These are phyloP conservation scores for Labia minor DNA, from an alignment of 2,888 invertebrate genomes.

Conservation along the genomic window DNA sequence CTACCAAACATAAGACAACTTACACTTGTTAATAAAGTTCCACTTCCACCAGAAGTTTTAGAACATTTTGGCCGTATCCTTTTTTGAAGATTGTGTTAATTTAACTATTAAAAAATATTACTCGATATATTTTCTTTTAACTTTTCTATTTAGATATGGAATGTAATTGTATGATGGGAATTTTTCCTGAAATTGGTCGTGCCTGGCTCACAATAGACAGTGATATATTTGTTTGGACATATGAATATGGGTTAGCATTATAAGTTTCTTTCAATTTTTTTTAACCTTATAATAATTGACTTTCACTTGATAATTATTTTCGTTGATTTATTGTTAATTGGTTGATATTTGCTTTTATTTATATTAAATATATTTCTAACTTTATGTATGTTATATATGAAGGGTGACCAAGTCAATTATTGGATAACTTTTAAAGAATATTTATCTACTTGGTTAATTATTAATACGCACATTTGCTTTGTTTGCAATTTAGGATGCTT, in stretches of 20 bases:
- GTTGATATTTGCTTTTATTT: too few relatives aligned
- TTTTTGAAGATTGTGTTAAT: slow-evolving; percentile 32
- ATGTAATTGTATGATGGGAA: slow-evolving; percentile 91
- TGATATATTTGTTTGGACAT: slow-evolving; percentile 96
- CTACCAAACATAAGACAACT: slow-evolving; percentile 64
- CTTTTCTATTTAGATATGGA: slow-evolving; percentile 67
- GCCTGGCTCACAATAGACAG: slow-evolving; percentile 98
- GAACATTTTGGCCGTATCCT: slow-evolving; percentile 93
- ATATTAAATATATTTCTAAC: too few relatives aligned
- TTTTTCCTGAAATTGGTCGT: slow-evolving; percentile 90
- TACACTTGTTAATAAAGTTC: slow-evolving; percentile 69
- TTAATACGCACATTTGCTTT: too few relatives aligned
- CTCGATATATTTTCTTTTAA: slow-evolving; percentile 23
- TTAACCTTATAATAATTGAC: too few relatives aligned
- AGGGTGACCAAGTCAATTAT: too few relatives aligned
- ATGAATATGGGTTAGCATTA: slow-evolving; percentile 67
- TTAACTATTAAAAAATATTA: not conserved
- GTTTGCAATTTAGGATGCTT: too few relatives aligned
- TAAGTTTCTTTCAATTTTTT: too few relatives aligned
- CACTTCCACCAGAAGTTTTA: slow-evolving; percentile 84
- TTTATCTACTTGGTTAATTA: too few relatives aligned
- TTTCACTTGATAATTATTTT: too few relatives aligned
- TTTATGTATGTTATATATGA: too few relatives aligned
- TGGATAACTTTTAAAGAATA: too few relatives aligned
- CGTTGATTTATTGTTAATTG: too few relatives aligned